Percentiles rank a stretch among this genome's conserved stretches.
phyloP scores from a whole-genome alignment of 2,797 vertebrate genomes.

The Ispidina lecontei region DNA sequence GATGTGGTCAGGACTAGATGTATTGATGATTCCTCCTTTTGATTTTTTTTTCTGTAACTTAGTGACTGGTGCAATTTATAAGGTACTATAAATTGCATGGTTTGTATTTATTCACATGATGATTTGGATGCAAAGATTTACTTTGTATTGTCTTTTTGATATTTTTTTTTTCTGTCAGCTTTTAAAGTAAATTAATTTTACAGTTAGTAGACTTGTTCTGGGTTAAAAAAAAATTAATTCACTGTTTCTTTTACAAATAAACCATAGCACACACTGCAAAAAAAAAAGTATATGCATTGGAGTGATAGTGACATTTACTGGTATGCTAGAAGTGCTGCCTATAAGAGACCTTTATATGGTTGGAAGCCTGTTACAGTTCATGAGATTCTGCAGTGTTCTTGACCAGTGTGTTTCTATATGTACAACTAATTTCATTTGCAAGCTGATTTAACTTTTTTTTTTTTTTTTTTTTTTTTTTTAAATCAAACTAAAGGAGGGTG shows the following conservation, averaged over 20 bases:
- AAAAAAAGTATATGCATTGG: neutral
- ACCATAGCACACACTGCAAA: neutral
- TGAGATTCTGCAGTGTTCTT: neutral
- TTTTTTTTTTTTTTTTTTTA: neutral
- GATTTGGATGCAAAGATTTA: neutral
- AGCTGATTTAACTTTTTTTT: neutral
- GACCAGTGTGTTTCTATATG: accelerated
- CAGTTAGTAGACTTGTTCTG: neutral
- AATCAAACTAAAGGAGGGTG: neutral
- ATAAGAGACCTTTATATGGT: neutral
- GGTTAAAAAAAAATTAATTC: neutral
- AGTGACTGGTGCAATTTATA: neutral
- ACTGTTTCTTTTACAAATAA: too few relatives aligned
- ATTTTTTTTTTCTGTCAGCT: neutral
- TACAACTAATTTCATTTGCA: neutral
- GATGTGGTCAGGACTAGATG: neutral
- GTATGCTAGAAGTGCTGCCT: neutral
- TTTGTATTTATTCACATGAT: neutral
- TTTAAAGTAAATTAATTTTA: neutral
- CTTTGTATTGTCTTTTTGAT: neutral
- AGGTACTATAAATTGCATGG: neutral
- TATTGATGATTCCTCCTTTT: neutral
- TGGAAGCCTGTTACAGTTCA: neutral
- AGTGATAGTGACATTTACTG: neutral
- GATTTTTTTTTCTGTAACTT: neutral